These are phyloP conservation scores for Dendroctonus ponderosae DNA, from an alignment of 1,140 invertebrate genomes.

Conservation along the genomic window DNA sequence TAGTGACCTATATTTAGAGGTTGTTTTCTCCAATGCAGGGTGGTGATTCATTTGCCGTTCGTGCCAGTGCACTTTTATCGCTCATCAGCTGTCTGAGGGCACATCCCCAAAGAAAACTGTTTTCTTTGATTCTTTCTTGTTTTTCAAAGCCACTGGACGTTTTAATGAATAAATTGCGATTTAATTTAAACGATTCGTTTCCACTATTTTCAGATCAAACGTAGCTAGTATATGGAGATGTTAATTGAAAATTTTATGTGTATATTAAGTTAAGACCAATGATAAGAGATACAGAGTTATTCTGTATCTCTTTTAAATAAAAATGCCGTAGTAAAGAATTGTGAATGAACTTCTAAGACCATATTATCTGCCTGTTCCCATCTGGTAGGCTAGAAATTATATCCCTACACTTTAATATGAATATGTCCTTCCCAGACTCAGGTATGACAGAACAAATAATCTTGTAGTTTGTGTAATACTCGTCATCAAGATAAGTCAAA, in stretches of 20 bases:
- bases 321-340: constrained; percentile 4
- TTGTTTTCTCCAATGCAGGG: constrained; percentile 18
- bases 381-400: constrained; percentile 19
- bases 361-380: constrained; percentile 8
- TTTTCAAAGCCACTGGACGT: neutral
- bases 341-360: constrained; percentile 18
- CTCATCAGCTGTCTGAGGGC: neutral
- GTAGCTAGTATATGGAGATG: too few relatives aligned
- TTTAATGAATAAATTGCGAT: constrained; percentile 1
- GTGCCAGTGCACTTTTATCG: constrained; percentile 24
- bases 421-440: constrained; percentile 16
- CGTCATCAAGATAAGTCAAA: constrained; percentile 41
- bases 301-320: too few relatives aligned
- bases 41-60: constrained; percentile 25
- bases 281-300: too few relatives aligned
- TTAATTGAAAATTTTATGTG: too few relatives aligned
- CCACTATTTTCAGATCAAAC: too few relatives aligned
- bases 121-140: neutral
- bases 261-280: too few relatives aligned
- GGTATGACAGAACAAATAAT: constrained; percentile 11
- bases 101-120: neutral
- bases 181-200: too few relatives aligned
- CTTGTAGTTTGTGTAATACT: constrained; percentile 22
- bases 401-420: constrained; percentile 16
- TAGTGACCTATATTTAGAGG: constrained; percentile 29